phyloP scores from a whole-genome alignment of 2,888 invertebrate species.

The Caenorhabditis sulstoni region DNA sequence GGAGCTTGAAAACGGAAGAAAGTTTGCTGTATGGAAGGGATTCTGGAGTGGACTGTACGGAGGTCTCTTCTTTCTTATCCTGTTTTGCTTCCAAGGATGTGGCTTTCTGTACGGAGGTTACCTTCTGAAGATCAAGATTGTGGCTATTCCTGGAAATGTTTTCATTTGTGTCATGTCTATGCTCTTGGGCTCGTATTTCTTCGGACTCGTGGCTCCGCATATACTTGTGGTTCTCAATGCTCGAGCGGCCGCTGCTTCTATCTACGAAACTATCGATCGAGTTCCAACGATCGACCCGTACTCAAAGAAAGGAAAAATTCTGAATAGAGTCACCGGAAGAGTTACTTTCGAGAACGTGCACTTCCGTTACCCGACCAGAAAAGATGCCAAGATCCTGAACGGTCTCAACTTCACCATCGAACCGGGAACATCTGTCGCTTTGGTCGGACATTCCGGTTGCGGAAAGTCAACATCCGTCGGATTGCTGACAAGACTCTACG shows the following conservation, averaged over 20 bases:
- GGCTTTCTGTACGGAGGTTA: conserved; percentile 72
- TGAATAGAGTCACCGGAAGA: conserved; percentile 59
- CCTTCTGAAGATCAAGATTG: conserved; percentile 64
- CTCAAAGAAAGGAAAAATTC: conserved; percentile 62
- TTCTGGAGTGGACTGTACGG: conserved; percentile 73
- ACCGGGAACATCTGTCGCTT: conserved; percentile 80
- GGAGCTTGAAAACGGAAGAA: conserved; percentile 63
- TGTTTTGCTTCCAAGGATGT: conserved; percentile 68
- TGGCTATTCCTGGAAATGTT: conserved; percentile 71
- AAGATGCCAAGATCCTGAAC: conserved; percentile 74
- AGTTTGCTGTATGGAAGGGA: conserved; percentile 68
- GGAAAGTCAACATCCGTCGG: conserved; percentile 86
- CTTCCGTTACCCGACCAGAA: conserved; percentile 74
- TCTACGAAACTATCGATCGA: conserved; percentile 74
- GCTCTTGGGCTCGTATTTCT: conserved; percentile 72
- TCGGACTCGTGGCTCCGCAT: conserved; percentile 75
- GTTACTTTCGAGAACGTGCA: conserved; percentile 72
- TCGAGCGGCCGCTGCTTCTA: conserved; percentile 75
- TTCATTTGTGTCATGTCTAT: conserved; percentile 71
- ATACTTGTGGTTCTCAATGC: conserved; percentile 76
- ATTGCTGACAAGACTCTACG: conserved; percentile 86
- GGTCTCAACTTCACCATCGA: conserved; percentile 80
- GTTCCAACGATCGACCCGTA: conserved; percentile 73
- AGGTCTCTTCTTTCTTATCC: conserved; percentile 70
- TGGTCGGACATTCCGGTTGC: conserved; percentile 86